Evolutionary conservation across 2,888 invertebrate genomes (phyloP).

Genomic region (Ectropis crepuscularia): DNA sequence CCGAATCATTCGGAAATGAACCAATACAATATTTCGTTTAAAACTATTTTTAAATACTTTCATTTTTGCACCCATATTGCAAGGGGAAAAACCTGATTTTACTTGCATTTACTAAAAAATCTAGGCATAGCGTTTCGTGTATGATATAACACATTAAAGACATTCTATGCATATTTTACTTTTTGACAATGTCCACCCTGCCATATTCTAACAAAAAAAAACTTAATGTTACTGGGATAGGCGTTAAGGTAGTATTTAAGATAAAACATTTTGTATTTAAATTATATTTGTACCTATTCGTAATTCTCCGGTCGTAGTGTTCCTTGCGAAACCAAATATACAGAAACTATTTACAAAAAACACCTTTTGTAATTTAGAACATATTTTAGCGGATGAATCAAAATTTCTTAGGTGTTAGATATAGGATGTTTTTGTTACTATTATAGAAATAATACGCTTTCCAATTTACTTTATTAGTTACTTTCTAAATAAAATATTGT

Average conservation of each 20-base stretch:
- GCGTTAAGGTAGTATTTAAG: constrained; percentile 22
- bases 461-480: constrained; percentile 9
- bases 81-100: constrained; percentile 6
- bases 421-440: constrained; percentile 33
- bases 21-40: too few species aligned
- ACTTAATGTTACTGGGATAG: constrained; percentile 33
- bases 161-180: constrained; percentile 8
- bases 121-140: background rate
- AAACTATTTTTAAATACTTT: too few species aligned
- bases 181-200: constrained; percentile 24
- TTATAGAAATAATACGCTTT: constrained; percentile 26
- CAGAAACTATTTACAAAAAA: constrained; percentile 38
- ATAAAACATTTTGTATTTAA: background rate
- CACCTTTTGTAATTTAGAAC: constrained; percentile 53
- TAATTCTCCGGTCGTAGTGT: constrained; percentile 41
- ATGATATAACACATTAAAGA: background rate
- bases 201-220: constrained; percentile 25
- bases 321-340: constrained; percentile 59
- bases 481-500: constrained; percentile 1
- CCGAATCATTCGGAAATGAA: too few species aligned
- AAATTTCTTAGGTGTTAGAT: constrained; percentile 44
- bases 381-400: constrained; percentile 50
- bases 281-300: constrained; percentile 19
- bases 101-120: constrained; percentile 17
- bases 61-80: background rate